Evolutionary conservation across 2,797 vertebrate species (phyloP).

Genomic region (Crenichthys baileyi): DNA sequence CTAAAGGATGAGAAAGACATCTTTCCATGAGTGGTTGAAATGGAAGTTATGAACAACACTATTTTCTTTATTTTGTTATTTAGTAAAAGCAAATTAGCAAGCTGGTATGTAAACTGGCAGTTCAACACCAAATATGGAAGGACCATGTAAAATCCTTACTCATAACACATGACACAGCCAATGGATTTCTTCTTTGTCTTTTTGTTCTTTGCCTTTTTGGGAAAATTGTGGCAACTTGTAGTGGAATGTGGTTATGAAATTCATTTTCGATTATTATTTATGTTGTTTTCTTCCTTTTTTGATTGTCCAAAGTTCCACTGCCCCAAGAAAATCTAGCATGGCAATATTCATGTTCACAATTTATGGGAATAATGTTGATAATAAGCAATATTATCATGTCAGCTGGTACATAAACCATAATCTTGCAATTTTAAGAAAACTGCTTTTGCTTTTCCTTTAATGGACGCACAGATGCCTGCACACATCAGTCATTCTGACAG

Average conservation of each 20-base stretch:
- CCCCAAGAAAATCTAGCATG: not conserved
- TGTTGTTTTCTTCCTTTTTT: not conserved
- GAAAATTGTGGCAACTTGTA: not conserved
- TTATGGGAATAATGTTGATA: not conserved
- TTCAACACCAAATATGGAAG: not conserved
- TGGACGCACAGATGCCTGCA: constrained; percentile 19
- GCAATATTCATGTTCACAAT: not conserved
- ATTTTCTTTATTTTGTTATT: not conserved
- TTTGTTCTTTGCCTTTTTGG: not conserved
- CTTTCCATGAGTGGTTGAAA: not conserved
- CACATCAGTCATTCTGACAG: constrained; percentile 23
- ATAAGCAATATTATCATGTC: not conserved
- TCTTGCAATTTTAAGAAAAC: constrained; percentile 27
- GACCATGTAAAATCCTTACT: not conserved
- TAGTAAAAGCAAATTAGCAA: not conserved
- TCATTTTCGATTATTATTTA: not conserved
- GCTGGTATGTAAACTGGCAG: not conserved
- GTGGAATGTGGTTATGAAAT: not conserved
- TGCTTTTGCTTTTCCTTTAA: constrained; percentile 35
- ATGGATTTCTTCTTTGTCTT: not conserved
- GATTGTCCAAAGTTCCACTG: not conserved
- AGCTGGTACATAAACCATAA: constrained; percentile 2
- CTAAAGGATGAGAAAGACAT: not conserved
- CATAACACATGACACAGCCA: not conserved
- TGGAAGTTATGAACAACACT: not conserved